Evolutionary conservation across 2,888 invertebrate species (phyloP).

Genomic region (Hypercompe scribonia): DNA sequence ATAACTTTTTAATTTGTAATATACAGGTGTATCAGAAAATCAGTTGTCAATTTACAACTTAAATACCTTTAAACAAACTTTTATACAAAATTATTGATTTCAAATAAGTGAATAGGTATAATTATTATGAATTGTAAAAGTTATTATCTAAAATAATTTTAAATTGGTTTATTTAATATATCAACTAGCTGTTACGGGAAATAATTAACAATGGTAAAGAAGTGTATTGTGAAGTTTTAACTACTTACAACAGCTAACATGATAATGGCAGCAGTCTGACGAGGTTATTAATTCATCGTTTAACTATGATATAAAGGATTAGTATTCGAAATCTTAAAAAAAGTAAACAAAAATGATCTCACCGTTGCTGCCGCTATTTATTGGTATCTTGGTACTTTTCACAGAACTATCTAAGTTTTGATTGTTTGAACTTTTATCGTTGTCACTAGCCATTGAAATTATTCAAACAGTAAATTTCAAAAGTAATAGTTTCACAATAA

Average conservation of each 20-base stretch:
- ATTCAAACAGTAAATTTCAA: conserved; percentile 48
- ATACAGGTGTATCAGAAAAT: background rate
- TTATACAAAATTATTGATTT: background rate
- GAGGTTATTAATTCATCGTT: conserved; percentile 35
- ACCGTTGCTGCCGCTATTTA: conserved; percentile 72
- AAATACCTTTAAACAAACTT: background rate
- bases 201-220: background rate
- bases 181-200: background rate
- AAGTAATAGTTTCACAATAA: conserved; percentile 46
- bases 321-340: background rate
- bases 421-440: conserved; percentile 82
- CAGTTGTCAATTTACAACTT: background rate
- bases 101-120: background rate
- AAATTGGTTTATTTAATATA: background rate
- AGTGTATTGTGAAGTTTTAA: conserved; percentile 29
- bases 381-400: conserved; percentile 75
- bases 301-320: conserved; percentile 11
- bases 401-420: conserved; percentile 79
- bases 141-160: background rate
- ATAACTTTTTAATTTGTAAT: background rate
- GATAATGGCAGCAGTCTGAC: conserved; percentile 40
- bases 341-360: conserved; percentile 47
- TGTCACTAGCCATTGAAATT: conserved; percentile 85
- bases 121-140: background rate
- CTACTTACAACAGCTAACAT: conserved; percentile 22